Evolutionary conservation across 2,888 invertebrate species (phyloP), one percentile per base, ranked within the genome.

Genomic region (Thysanoteuthis rhombus): DNA sequence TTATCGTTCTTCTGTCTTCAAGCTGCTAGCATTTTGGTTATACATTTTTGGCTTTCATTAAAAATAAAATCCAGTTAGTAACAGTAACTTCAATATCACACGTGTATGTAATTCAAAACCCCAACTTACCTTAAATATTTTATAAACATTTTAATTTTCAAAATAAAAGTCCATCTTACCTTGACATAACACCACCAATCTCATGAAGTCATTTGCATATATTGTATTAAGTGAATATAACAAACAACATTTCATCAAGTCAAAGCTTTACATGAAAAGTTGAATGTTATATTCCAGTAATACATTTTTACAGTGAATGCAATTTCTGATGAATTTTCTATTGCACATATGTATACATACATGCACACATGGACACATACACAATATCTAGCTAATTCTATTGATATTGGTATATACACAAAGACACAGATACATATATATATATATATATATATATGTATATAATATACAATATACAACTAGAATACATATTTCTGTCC

Each of bases 381-480:
- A 91, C 39, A 75, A 75, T 75, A 75, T 75, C n/a, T 75, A 75
- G n/a, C 75, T 75, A 75, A n/a, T 75, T n/a, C n/a, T n/a, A 75
- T 75, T n/a, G n/a, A 75, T 75, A 75, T 36, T 75, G 75, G n/a
- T 36, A 75, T 16, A 32, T 39, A 32, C 42, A 42, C 42, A 32
- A 25, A 90, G 0, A 90, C 4, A 90, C 40, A 90, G 1, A 90
- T 39, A 90, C 40, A 90, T 90, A 90, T 90, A 90, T 90, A 90
- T 90, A 90, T 90, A 90, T 90, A 90, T 90, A 90, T 90, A 90
- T 40, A 90, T 90, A 39, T 36, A 89, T 89, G 36, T 90, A 36
- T 36, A 90, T 36, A 89, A 25, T 22, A 52, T 52, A 52, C 28
- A 52, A 52, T 52, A 25, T 52, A 52, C 52, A 52, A 52, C 25